A percentile compares a stretch with the other conserved stretches of the same genome.
These are phyloP conservation scores for Cromileptes altivelis DNA, from an alignment of 2,113 vertebrate genomes.

Conservation along the genomic window DNA sequence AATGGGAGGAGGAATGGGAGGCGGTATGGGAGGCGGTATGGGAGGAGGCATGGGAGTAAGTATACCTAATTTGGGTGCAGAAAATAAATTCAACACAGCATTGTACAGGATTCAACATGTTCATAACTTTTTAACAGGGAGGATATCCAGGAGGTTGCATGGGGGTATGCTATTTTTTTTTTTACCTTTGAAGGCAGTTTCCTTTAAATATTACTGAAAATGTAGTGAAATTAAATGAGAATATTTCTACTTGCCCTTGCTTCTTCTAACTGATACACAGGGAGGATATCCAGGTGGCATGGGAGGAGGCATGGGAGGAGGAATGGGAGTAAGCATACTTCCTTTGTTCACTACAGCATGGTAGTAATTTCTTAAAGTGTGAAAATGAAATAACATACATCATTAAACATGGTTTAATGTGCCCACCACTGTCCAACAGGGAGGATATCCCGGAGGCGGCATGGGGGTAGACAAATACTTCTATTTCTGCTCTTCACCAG, in stretches of 20 bases:
- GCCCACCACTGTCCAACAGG: slow-evolving; percentile 37
- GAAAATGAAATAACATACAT: not conserved
- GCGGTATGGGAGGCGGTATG: slow-evolving; percentile 22
- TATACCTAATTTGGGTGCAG: not conserved
- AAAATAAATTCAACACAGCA: not conserved
- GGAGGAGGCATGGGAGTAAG: slow-evolving; percentile 53
- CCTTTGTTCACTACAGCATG: not conserved
- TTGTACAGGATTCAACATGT: not conserved
- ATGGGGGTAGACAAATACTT: slow-evolving; percentile 51
- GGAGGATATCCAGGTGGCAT: slow-evolving; percentile 46
- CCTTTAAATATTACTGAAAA: not conserved
- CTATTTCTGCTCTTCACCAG: not conserved
- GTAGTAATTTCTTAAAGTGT: not conserved
- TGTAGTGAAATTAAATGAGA: not conserved
- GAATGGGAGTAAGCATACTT: slow-evolving; percentile 34
- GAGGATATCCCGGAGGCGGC: slow-evolving; percentile 64
- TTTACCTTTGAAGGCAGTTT: not conserved
- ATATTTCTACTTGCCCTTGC: not conserved
- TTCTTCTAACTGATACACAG: not conserved
- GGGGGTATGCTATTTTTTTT: slow-evolving; percentile 40
- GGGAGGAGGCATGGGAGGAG: slow-evolving; percentile 3
- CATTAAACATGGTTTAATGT: not conserved
- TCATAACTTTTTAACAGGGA: slow-evolving; percentile 47
- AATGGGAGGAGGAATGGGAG: slow-evolving; percentile 36
- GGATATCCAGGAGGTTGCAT: slow-evolving; percentile 62